Base-by-base conservation (phyloP, 2,113 vertebrate genomes). In the Cercopithecus mona region DNA sequence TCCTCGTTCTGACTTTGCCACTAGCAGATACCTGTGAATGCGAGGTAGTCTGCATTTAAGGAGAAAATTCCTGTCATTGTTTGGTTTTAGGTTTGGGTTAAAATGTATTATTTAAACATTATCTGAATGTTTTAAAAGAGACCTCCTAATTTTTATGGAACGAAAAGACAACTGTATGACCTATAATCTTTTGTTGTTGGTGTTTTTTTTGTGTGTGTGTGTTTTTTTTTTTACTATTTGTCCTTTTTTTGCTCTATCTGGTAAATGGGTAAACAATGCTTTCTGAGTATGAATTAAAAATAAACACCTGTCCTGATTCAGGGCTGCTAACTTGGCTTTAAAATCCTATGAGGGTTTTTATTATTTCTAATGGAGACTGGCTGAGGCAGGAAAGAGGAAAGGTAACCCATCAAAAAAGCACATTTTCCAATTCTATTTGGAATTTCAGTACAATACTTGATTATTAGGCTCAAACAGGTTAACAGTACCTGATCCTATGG, bases 121-220 rank as follows among this genome's bases (percentile, higher is more conserved):
- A 91, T 16, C 72, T 96, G 89, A 87, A 61, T 45, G 3, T n/a
- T 91, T 90, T 76, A 72, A 52, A 94, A 90, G 83, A 90, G 38
- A 55, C 70, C 32, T 93, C 61, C 32, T 40, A 70, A 93, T 91
- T 92, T 97, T 95, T 72, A 85, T 55, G 61, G 8, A 45, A 94
- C 43, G 78, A 81, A 93, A 95, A 86, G 78, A 94, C 85, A 96
- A 92, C 5, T 81, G 57, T 87, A 83, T 90, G 80, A 78, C 52
- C 48, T 73, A 7, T 64, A 80, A 17, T 55, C 22, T 68, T 57
- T 76, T 52, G 48, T 50, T 50, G 48, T 50, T 50, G 48, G 48
- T 50, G 12, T 55, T 81, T 25, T 57, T 52, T 55, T 66, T 20
- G 38, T 38, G 38, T 38, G 38, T 38, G 38, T 38, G 38, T 38